These are phyloP conservation scores for Chlorocebus sabaeus DNA, from an alignment of 2,113 vertebrate species.

Conservation along the genomic window DNA sequence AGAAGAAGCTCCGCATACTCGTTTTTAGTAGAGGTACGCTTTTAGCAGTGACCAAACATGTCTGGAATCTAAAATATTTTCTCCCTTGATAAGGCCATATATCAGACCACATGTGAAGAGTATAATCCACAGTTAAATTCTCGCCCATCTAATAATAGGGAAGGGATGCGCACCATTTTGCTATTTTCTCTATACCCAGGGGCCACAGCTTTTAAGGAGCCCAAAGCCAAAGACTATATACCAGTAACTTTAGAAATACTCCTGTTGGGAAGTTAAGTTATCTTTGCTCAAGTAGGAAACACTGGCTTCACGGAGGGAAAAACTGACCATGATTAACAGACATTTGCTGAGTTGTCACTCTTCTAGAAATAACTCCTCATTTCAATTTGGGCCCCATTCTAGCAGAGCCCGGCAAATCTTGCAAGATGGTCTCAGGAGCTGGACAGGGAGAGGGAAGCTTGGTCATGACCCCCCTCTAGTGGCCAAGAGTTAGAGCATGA, in stretches of 20 bases:
- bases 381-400: neutral
- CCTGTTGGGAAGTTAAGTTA: neutral
- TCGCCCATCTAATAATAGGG: neutral
- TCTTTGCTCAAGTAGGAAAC: neutral
- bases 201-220: neutral
- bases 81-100: neutral
- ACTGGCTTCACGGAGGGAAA: neutral
- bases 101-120: neutral
- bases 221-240: neutral
- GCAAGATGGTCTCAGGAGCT: neutral
- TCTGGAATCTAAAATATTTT: neutral
- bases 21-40: neutral
- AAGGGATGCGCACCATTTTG: neutral
- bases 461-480: slow-evolving; percentile 65
- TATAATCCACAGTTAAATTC: neutral
- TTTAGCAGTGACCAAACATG: neutral
- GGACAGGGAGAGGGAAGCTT: neutral
- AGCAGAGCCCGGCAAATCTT: neutral
- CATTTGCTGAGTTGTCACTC: neutral
- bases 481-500: neutral
- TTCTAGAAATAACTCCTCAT: neutral
- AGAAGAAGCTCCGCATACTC: neutral
- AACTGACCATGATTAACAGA: neutral
- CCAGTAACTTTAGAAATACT: neutral
- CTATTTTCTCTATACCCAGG: neutral